Evolutionary conservation across 2,888 invertebrate species (phyloP), one percentile per base, ranked within the genome.

Genomic region (Ormyrus pomaceus): DNA sequence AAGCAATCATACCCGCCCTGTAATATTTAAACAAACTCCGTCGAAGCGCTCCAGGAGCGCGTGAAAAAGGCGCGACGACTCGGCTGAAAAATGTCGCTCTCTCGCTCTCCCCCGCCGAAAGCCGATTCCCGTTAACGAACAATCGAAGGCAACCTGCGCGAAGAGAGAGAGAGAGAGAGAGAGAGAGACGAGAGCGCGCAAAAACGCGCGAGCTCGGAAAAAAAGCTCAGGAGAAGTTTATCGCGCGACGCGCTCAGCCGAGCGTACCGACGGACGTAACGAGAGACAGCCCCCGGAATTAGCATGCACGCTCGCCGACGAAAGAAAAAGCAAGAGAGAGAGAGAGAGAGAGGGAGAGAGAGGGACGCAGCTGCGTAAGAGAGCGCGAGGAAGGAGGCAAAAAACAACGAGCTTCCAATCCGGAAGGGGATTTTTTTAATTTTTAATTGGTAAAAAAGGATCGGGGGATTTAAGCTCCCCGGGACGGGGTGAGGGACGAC

Each of bases 381-480:
- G 34, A 61, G 70, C 76, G 53, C 76, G 53, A 64, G 61, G 55
- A 51, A 66, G 72, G 75, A 74, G 48, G 72, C 55, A 51, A 77
- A 68, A 70, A 75, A 76, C 65, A 50, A 66, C 48, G 66, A 4
- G 34, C 34, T 34, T 45, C 11, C 34, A 13, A 51, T 73, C 68
- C 51, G 34, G 9, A 13, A 70, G 85, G 83, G 84, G 82, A 84
- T 86, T 86, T 88, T 89, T 89, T 89, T 89, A 88, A 89, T 90
- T 90, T 90, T 90, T 90, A 89, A 90, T 90, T 90, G 88, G 89
- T 80, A 86, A 88, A 88, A 89, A 88, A 87, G 82, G 69, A 58
- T 46, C 53, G 65, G 64, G 46, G 64, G 58, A 71, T 73, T 62
- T 64, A 68, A n/a, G 62, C 62, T 51, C 62, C 1, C 45, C 0